phyloP scores from a whole-genome alignment of 1,140 invertebrate species.

The Steinernema feltiae region DNA sequence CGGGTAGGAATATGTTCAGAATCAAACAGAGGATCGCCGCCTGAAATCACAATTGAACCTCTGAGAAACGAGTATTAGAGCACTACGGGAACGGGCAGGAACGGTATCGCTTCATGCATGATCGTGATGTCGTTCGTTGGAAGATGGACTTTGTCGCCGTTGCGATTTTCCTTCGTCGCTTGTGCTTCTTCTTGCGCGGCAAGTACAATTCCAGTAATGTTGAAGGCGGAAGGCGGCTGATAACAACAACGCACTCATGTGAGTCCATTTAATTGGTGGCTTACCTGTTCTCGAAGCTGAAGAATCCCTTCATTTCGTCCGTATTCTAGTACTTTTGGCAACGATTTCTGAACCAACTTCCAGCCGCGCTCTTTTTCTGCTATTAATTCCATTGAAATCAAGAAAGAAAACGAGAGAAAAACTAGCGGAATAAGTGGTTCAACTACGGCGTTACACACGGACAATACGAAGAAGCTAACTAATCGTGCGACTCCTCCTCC shows the following conservation, averaged over 20 bases:
- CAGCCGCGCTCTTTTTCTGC: conserved; percentile 42
- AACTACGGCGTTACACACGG: conserved; percentile 15
- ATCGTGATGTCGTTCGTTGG: conserved; percentile 57
- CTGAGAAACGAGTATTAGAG: neutral
- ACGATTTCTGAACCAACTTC: conserved; percentile 52
- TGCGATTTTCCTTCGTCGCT: conserved; percentile 45
- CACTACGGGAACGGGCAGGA: conserved; percentile 68
- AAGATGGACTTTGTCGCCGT: conserved; percentile 52
- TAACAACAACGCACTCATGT: neutral
- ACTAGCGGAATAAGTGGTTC: neutral
- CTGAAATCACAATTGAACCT: neutral
- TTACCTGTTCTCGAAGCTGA: conserved; percentile 41
- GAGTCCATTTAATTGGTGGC: neutral
- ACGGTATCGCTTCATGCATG: conserved; percentile 75
- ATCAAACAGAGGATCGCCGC: conserved; percentile 77
- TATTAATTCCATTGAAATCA: too few species aligned
- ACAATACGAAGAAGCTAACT: too few species aligned
- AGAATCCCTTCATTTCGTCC: conserved; percentile 53
- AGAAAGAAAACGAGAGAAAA: too few species aligned
- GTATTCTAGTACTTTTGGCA: conserved; percentile 55
- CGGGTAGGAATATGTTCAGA: conserved; percentile 77
- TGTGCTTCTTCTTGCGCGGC: conserved; percentile 56
- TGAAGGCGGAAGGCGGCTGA: conserved; percentile 29
- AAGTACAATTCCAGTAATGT: conserved; percentile 56
- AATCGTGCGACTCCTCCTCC: too few species aligned